Evolutionary conservation across 2,888 invertebrate genomes (phyloP).

Genomic region (Formica aserva): DNA sequence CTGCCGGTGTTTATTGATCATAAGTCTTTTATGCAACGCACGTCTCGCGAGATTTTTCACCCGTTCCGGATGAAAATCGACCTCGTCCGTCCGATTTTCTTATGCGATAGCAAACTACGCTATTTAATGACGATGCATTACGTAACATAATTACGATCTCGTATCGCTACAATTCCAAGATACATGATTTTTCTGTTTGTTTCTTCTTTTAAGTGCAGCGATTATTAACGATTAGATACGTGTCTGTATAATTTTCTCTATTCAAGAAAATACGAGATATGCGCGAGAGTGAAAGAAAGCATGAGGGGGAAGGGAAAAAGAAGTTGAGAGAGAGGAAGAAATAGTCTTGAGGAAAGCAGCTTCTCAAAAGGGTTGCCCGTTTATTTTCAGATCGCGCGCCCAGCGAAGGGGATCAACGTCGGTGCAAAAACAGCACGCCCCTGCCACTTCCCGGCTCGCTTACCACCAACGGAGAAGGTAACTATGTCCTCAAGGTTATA

Average conservation of each 20-base stretch:
- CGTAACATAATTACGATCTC: neutral
- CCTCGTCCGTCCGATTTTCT: neutral
- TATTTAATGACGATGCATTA: neutral
- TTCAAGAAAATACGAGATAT: constrained; percentile 17
- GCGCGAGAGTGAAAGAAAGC: constrained; percentile 13
- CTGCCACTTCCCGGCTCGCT: constrained; percentile 91
- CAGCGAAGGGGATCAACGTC: constrained; percentile 89
- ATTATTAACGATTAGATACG: constrained; percentile 9
- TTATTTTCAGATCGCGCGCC: constrained; percentile 88
- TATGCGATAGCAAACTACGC: constrained; percentile 9
- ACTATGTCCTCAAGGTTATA: constrained; percentile 82
- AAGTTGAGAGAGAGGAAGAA: constrained; percentile 46
- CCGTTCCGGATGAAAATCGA: constrained; percentile 10
- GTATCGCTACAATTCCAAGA: neutral
- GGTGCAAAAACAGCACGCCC: constrained; percentile 88
- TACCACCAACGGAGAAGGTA: constrained; percentile 95
- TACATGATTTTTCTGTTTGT: neutral
- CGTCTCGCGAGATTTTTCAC: constrained; percentile 20
- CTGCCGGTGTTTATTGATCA: constrained; percentile 15
- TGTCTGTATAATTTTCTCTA: neutral
- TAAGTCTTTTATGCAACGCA: constrained; percentile 28
- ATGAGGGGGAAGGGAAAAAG: neutral
- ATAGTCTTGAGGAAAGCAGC: constrained; percentile 45
- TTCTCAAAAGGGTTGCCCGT: constrained; percentile 74
- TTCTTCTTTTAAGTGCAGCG: neutral